These are phyloP conservation scores for Papio anubis DNA, from an alignment of 2,113 vertebrate species.

Conservation along the genomic window DNA sequence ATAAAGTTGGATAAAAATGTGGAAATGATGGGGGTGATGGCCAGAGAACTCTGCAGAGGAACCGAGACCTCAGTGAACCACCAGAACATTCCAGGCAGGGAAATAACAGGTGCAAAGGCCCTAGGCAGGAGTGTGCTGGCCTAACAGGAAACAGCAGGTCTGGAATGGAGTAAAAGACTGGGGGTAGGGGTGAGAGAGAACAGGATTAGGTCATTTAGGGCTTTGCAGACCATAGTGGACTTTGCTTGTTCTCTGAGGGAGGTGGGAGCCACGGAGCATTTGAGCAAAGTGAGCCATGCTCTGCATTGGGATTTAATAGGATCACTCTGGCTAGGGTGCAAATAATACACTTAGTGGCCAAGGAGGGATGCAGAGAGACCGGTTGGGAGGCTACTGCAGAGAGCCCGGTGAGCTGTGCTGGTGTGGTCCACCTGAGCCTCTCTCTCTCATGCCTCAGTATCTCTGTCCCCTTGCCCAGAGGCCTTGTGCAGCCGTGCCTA, in stretches of 20 bases:
- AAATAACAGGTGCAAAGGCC: neutral
- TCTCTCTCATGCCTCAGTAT: neutral
- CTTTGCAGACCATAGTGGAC: no score
- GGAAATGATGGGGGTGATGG: no score
- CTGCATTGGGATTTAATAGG: no score
- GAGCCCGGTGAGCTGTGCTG: accelerated
- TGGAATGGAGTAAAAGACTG: no score
- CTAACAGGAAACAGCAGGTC: neutral
- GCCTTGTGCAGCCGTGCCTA: neutral
- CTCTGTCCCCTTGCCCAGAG: neutral
- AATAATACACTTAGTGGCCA: neutral
- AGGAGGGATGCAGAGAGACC: neutral
- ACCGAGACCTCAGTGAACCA: neutral
- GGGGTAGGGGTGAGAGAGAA: neutral
- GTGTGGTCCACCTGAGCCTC: accelerated
- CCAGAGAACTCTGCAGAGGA: neutral
- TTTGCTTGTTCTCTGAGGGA: neutral
- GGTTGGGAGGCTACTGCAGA: neutral
- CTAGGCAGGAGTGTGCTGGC: neutral
- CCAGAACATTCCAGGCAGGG: neutral
- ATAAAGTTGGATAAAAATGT: neutral
- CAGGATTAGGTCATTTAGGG: no score
- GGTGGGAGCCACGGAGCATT: neutral
- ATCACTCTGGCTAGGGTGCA: neutral
- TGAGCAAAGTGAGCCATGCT: accelerated